These are phyloP conservation scores for Decapterus maruadsi DNA, from an alignment of 2,797 vertebrate genomes.

Conservation along the genomic window DNA sequence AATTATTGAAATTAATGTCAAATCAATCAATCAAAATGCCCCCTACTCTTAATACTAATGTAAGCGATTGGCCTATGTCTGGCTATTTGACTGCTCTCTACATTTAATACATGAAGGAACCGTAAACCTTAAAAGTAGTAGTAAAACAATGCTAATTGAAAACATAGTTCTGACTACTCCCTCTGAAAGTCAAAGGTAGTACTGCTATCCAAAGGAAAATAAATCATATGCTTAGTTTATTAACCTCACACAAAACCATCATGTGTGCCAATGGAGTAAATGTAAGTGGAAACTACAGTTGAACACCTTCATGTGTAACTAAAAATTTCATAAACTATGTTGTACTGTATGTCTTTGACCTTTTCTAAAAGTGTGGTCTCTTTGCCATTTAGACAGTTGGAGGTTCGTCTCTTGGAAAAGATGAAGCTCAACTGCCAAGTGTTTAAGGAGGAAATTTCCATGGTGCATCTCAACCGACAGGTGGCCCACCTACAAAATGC, in stretches of 20 bases:
- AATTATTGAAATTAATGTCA: background rate
- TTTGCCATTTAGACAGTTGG: slow-evolving; percentile 74
- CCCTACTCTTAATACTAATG: background rate
- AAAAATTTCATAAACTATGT: slow-evolving; percentile 5
- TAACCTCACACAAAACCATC: background rate
- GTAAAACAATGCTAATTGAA: background rate
- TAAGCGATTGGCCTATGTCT: background rate
- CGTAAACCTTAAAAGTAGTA: background rate
- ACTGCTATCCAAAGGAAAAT: slow-evolving; percentile 15
- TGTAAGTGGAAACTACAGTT: background rate
- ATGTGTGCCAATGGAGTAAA: too few relatives aligned
- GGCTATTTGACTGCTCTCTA: background rate
- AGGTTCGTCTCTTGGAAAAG: slow-evolving; percentile 79
- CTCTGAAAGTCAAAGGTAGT: background rate
- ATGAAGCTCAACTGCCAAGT: slow-evolving; percentile 83
- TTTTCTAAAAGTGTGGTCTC: slow-evolving; percentile 14
- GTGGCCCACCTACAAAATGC: slow-evolving; percentile 74
- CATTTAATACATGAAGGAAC: background rate
- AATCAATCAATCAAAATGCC: background rate
- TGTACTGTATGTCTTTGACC: background rate
- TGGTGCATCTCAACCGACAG: slow-evolving; percentile 81
- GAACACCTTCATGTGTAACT: background rate
- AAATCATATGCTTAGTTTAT: slow-evolving; percentile 10
- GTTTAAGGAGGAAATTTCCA: slow-evolving; percentile 85
- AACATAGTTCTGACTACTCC: background rate